A percentile compares a stretch with the other conserved stretches of the same genome.
phyloP scores from a whole-genome alignment of 2,113 vertebrate species.

The Brachionichthys hirsutus region DNA sequence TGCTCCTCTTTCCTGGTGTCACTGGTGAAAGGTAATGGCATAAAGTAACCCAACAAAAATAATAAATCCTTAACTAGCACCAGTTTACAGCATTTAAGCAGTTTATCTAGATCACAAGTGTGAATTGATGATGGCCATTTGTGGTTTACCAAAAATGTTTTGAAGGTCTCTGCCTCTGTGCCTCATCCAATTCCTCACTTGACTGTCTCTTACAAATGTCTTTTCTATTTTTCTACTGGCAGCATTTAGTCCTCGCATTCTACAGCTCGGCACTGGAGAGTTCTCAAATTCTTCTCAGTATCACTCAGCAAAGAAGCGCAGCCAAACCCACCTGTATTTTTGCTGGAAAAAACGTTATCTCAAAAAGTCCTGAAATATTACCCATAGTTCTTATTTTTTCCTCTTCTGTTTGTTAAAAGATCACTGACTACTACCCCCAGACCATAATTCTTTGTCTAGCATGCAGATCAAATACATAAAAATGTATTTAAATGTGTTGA shows the following conservation, averaged over 20 bases:
- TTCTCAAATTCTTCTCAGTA: slow-evolving; percentile 72
- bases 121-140: slow-evolving; percentile 13
- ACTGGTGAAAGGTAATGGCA: slow-evolving; percentile 29
- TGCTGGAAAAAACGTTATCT: no score
- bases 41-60: neutral
- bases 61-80: slow-evolving; percentile 2
- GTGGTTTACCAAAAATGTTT: slow-evolving; percentile 1
- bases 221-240: slow-evolving; percentile 67
- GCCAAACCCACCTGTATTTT: slow-evolving; percentile 10
- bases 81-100: slow-evolving; percentile 4
- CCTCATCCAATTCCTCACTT: slow-evolving; percentile 8
- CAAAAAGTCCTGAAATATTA: no score
- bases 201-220: slow-evolving; percentile 38
- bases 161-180: slow-evolving; percentile 15
- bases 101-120: slow-evolving; percentile 17
- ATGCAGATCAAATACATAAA: slow-evolving; percentile 4
- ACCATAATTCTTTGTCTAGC: neutral
- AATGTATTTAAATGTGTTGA: slow-evolving; percentile 23
- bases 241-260: slow-evolving; percentile 48
- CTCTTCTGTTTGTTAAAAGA: no score
- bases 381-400: no score
- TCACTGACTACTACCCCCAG: no score
- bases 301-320: slow-evolving; percentile 48
- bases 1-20: slow-evolving; percentile 7
- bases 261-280: slow-evolving; percentile 69